These are phyloP conservation scores for Brachyrhaphis roseni DNA, from an alignment of 2,797 vertebrate genomes.

Conservation along the genomic window DNA sequence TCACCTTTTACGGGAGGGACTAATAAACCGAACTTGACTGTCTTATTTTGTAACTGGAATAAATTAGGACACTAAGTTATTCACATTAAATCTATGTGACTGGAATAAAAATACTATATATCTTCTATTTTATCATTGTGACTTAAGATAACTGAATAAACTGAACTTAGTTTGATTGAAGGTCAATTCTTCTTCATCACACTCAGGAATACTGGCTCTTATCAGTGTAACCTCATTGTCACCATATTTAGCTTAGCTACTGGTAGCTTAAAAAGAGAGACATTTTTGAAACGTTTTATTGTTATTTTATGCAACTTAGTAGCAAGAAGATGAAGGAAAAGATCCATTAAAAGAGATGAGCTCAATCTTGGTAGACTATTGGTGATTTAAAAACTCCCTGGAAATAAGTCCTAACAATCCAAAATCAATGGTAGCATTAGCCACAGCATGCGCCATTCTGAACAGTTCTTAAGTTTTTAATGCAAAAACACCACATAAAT, in stretches of 20 bases:
- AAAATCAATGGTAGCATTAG: too few species aligned
- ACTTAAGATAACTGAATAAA: conserved; percentile 16
- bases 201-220: background rate
- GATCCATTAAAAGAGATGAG: too few species aligned
- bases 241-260: background rate
- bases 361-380: too few species aligned
- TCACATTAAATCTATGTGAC: background rate
- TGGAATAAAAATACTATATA: background rate
- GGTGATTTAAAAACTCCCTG: too few species aligned
- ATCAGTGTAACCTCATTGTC: background rate
- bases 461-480: too few species aligned
- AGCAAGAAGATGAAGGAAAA: too few species aligned
- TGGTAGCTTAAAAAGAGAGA: too few species aligned
- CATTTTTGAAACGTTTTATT: too few species aligned
- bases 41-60: background rate
- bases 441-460: too few species aligned
- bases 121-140: background rate
- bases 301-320: too few species aligned
- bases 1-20: conserved; percentile 24
- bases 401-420: too few species aligned
- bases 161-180: background rate
- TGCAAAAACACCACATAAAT: too few species aligned
- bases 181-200: conserved; percentile 20
- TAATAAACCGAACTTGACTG: conserved; percentile 2
- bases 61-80: background rate